These are phyloP conservation scores for Yponomeuta malinellus DNA, from an alignment of 2,888 invertebrate genomes.

Conservation along the genomic window DNA sequence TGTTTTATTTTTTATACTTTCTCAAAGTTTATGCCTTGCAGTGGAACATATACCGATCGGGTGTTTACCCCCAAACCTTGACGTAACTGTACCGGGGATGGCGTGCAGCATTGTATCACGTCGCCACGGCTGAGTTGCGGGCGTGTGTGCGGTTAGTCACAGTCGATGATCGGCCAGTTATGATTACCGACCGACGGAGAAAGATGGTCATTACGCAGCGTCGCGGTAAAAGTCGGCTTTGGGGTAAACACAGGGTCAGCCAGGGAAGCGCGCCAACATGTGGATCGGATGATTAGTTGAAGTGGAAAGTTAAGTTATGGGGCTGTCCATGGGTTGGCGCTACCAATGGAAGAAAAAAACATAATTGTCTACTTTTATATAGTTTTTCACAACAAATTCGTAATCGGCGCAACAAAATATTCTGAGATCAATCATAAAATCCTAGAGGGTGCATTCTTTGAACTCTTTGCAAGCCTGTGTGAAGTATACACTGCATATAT, in stretches of 20 bases:
- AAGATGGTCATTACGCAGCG: conserved; percentile 14
- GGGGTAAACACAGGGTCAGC: not conserved
- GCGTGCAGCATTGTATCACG: conserved; percentile 12
- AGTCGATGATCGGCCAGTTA: conserved; percentile 15
- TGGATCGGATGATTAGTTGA: not conserved
- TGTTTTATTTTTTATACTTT: no score
- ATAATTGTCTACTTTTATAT: no score
- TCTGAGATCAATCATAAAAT: no score
- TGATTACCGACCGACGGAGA: conserved; percentile 13
- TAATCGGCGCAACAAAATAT: no score
- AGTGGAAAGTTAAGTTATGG: not conserved
- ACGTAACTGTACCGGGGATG: not conserved
- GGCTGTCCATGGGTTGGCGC: no score
- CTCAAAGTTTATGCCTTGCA: no score
- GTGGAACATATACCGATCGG: no score
- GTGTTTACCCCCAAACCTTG: not conserved
- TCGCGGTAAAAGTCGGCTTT: conserved; percentile 10
- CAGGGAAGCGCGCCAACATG: not conserved
- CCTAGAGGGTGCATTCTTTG: no score
- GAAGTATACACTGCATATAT: no score
- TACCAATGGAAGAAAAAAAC: no score
- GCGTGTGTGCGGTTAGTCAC: conserved; percentile 10
- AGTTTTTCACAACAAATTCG: no score
- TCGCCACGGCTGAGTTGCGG: conserved; percentile 19
- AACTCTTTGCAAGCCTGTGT: no score